These are phyloP conservation scores for Chionodraco myersi DNA, from an alignment of 2,113 vertebrate genomes.

Conservation along the genomic window DNA sequence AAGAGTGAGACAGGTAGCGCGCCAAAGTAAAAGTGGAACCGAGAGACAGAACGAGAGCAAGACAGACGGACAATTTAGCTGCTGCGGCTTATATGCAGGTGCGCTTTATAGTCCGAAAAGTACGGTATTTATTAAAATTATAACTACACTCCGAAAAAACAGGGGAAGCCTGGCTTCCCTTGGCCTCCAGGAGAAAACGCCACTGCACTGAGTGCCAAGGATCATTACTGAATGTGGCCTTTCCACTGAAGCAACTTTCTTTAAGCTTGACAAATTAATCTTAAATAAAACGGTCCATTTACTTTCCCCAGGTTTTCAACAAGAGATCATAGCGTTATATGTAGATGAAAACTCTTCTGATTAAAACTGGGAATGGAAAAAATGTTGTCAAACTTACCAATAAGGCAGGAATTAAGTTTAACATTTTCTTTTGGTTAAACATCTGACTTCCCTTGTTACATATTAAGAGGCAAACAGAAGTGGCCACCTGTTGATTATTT, in stretches of 20 bases:
- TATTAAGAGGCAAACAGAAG: neutral
- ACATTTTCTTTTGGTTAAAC: neutral
- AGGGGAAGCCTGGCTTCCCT: too few relatives aligned
- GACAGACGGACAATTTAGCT: too few relatives aligned
- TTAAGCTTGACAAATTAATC: neutral
- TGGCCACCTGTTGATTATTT: too few relatives aligned
- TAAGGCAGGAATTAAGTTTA: neutral
- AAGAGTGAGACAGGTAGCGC: too few relatives aligned
- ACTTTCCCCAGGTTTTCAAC: neutral
- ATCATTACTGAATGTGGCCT: neutral
- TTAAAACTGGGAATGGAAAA: neutral
- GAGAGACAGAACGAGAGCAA: too few relatives aligned
- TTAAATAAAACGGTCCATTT: neutral
- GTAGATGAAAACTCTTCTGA: neutral
- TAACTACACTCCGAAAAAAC: too few relatives aligned
- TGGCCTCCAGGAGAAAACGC: too few relatives aligned
- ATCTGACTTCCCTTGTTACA: neutral
- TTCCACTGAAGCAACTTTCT: neutral
- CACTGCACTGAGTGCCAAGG: neutral
- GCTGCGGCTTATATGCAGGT: too few relatives aligned
- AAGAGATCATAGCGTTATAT: neutral
- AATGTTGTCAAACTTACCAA: neutral
- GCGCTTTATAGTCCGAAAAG: too few relatives aligned
- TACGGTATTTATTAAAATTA: too few relatives aligned
- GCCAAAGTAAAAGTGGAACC: too few relatives aligned